phyloP scores from a whole-genome alignment of 2,113 vertebrate species.

The Crotalus tigris region DNA sequence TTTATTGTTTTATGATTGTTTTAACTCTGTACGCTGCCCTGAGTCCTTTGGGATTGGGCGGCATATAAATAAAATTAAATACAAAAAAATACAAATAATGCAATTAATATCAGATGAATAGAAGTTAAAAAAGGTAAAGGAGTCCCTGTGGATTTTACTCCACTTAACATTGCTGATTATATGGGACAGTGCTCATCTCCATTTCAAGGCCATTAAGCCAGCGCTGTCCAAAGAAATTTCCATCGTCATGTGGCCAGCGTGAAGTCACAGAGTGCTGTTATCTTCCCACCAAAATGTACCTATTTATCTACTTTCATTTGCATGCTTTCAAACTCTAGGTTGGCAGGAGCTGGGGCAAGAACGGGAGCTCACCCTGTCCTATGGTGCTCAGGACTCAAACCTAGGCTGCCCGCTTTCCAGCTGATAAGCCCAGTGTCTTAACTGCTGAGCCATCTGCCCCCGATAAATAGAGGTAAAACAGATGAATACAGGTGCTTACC shows the following conservation, averaged over 20 bases:
- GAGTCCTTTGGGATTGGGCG: too few relatives aligned
- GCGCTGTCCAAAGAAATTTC: neutral
- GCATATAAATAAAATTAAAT: too few relatives aligned
- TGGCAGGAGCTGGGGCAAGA: neutral
- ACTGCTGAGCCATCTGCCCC: neutral
- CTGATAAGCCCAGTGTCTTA: neutral
- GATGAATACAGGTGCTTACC: neutral
- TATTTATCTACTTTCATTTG: neutral
- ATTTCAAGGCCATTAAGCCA: neutral
- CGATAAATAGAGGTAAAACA: neutral
- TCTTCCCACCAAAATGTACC: neutral
- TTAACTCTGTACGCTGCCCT: too few relatives aligned
- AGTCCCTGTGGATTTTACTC: neutral
- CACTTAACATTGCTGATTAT: neutral
- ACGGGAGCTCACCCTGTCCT: rapidly evolving
- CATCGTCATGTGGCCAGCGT: neutral
- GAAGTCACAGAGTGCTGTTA: neutral
- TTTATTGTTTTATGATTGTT: too few relatives aligned
- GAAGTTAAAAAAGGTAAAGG: neutral
- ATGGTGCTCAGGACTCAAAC: neutral
- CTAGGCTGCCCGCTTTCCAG: neutral
- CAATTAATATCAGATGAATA: neutral
- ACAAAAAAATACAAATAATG: neutral
- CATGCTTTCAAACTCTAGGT: neutral
- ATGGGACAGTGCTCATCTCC: neutral